These are phyloP conservation scores for Magallana gigas DNA, from an alignment of 1,140 invertebrate genomes.

Conservation along the genomic window DNA sequence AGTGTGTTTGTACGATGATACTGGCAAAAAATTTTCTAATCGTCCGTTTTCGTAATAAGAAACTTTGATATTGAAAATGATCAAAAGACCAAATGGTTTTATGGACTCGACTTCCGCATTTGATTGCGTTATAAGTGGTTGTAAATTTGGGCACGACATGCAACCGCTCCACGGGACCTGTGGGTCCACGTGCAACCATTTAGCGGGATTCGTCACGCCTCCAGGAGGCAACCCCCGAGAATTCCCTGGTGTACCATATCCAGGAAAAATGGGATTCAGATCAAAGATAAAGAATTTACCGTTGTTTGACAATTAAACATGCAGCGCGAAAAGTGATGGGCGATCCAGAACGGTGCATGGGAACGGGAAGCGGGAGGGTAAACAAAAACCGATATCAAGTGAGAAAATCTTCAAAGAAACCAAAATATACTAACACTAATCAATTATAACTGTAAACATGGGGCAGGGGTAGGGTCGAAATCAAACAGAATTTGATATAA, in stretches of 20 bases:
- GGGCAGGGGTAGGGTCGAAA: not conserved
- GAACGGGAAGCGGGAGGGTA: not conserved
- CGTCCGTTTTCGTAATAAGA: conserved; percentile 8
- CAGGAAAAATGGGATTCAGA: conserved; percentile 9
- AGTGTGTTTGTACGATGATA: not conserved
- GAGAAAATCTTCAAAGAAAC: conserved; percentile 31
- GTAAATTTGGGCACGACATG: conserved; percentile 11
- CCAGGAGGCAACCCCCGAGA: conserved; percentile 10
- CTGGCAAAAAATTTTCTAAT: not conserved
- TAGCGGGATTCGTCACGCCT: conserved; percentile 15
- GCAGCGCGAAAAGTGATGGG: not conserved
- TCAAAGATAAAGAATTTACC: conserved; percentile 26
- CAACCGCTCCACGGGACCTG: not conserved
- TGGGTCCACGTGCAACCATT: not conserved
- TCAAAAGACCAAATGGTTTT: conserved; percentile 27
- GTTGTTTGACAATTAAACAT: conserved; percentile 31
- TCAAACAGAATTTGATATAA: too few species aligned
- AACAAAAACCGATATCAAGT: conserved; percentile 25
- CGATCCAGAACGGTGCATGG: not conserved
- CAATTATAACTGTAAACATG: conserved; percentile 6
- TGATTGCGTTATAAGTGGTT: conserved; percentile 30
- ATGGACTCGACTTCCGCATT: conserved; percentile 20
- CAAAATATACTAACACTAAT: conserved; percentile 5
- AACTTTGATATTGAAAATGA: not conserved
- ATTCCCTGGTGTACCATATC: conserved; percentile 14